Evolutionary conservation across 2,113 vertebrate genomes (phyloP).

Genomic region (Etia nguti): DNA sequence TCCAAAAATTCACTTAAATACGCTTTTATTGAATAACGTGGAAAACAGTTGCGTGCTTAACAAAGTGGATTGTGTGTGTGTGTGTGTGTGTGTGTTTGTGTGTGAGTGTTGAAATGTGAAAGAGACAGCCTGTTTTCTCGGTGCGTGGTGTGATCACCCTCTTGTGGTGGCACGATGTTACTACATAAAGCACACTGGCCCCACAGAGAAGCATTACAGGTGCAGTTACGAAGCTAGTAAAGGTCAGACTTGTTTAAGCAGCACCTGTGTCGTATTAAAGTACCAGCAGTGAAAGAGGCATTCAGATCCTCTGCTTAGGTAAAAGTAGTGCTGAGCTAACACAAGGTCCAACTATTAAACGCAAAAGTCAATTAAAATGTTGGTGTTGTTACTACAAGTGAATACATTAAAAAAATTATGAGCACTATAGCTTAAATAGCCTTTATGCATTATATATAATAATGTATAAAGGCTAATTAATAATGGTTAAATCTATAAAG

Average conservation of each 20-base stretch:
- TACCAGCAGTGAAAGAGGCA: neutral
- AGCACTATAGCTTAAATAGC: neutral
- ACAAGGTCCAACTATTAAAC: neutral
- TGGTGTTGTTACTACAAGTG: neutral
- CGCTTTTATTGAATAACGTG: neutral
- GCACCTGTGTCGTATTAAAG: accelerated
- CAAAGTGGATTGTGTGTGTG: neutral
- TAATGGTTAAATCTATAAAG: neutral
- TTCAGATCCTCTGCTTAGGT: neutral
- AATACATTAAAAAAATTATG: neutral
- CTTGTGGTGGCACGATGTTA: slow-evolving; percentile 39
- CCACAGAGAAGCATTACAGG: neutral
- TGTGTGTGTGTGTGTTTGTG: neutral
- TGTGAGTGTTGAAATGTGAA: neutral
- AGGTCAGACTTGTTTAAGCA: neutral
- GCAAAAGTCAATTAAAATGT: neutral
- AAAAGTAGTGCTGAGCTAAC: neutral
- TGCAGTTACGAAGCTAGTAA: neutral
- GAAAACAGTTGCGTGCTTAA: slow-evolving; percentile 29
- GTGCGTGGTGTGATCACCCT: slow-evolving; percentile 31
- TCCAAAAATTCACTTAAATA: neutral
- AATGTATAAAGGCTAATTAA: no score
- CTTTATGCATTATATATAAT: neutral
- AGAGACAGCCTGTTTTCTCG: neutral
- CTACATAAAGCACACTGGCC: neutral